These are phyloP conservation scores for Beroe forskalii DNA, from an alignment of 37 sponge, comb jelly and placozoan genomes.

Conservation along the genomic window DNA sequence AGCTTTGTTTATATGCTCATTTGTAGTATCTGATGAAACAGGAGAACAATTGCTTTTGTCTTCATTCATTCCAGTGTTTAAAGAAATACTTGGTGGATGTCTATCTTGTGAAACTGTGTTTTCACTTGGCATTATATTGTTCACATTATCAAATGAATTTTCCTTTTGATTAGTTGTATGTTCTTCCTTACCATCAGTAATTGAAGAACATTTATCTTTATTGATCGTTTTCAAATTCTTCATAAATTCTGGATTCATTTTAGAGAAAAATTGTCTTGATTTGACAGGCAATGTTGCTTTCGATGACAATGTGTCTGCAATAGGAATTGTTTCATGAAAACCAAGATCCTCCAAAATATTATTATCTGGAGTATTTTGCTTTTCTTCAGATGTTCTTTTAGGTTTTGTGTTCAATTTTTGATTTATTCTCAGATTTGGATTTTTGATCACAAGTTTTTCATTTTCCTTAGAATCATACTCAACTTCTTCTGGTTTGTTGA, in stretches of 20 bases:
- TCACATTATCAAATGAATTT: no score
- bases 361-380: background rate
- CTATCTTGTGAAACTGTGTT: no score
- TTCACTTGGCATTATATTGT: no score
- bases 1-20: no score
- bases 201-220: no score
- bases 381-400: background rate
- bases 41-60: no score
- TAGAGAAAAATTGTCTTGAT: background rate
- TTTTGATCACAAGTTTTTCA: background rate
- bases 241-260: background rate
- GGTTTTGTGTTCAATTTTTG: background rate
- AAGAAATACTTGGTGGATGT: no score
- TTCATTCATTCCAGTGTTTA: no score
- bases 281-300: background rate
- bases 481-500: conserved; percentile 16
- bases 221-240: no score
- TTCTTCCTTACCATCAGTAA: no score
- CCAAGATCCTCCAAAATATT: background rate
- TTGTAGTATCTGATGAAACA: no score
- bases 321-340: background rate
- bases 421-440: conserved; percentile 24
- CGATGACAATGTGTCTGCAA: background rate
- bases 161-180: no score
- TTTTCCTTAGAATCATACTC: background rate